These are phyloP conservation scores for Drosophila macrothrix DNA, from an alignment of 2,888 invertebrate genomes.

Conservation along the genomic window DNA sequence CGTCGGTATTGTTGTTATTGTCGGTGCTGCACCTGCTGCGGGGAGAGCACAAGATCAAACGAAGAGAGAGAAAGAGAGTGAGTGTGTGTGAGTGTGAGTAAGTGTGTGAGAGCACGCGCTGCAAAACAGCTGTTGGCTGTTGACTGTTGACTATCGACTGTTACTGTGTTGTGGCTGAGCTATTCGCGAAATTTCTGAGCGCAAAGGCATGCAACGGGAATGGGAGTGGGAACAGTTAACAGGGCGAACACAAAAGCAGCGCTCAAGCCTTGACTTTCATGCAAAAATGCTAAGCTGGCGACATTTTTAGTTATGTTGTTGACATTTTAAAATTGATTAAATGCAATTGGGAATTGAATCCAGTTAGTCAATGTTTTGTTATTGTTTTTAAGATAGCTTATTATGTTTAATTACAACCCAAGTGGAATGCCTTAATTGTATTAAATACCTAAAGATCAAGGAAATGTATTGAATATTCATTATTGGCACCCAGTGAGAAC, in stretches of 20 bases:
- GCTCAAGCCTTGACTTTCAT: constrained; percentile 42
- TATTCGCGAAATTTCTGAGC: constrained; percentile 63
- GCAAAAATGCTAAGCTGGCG: background rate
- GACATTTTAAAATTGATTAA: constrained; percentile 11
- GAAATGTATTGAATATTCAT: background rate
- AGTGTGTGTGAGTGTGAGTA: constrained; percentile 7
- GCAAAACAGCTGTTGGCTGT: constrained; percentile 61
- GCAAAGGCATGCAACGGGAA: constrained; percentile 48
- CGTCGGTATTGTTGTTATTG: constrained; percentile 22
- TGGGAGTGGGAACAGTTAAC: constrained; percentile 31
- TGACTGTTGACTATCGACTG: constrained; percentile 46
- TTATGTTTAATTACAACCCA: background rate
- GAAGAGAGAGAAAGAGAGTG: constrained; percentile 8
- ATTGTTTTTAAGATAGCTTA: background rate
- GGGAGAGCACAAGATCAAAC: constrained; percentile 13
- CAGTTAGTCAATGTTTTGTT: background rate
- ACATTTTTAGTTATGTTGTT: constrained; percentile 4
- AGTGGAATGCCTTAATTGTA: background rate
- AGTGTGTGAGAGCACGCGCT: constrained; percentile 19
- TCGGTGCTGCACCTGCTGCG: constrained; percentile 57
- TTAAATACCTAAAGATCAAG: background rate
- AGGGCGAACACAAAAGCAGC: constrained; percentile 11
- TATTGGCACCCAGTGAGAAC: background rate
- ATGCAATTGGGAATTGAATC: background rate
- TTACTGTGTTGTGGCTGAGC: constrained; percentile 31